phyloP scores from a whole-genome alignment of 1,140 invertebrate species.

The Holotrichia oblita region DNA sequence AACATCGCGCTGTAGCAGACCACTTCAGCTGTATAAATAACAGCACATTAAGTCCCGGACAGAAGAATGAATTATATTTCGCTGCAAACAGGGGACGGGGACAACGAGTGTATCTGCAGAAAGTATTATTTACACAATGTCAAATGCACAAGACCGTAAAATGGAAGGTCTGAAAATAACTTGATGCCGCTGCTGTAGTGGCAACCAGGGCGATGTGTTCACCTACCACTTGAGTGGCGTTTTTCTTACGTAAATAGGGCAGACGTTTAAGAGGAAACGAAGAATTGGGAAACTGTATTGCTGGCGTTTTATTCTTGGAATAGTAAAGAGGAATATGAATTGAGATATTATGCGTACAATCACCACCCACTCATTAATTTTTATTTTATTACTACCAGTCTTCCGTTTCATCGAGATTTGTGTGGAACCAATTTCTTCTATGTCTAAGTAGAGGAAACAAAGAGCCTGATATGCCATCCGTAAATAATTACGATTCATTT shows the following conservation, averaged over 20 bases:
- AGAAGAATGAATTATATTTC: slow-evolving; percentile 34
- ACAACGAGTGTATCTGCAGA: neutral
- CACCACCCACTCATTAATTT: too few relatives aligned
- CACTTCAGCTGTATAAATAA: slow-evolving; percentile 36
- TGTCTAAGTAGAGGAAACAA: too few relatives aligned
- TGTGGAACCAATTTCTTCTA: too few relatives aligned
- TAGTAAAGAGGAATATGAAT: too few relatives aligned
- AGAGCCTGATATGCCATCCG: too few relatives aligned
- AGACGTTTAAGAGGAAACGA: too few relatives aligned
- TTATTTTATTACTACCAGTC: too few relatives aligned
- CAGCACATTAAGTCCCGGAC: slow-evolving; percentile 27
- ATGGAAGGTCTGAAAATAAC: slow-evolving; percentile 29
- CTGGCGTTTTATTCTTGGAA: too few relatives aligned
- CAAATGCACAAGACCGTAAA: slow-evolving; percentile 24
- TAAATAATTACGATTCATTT: too few relatives aligned
- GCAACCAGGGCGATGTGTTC: neutral
- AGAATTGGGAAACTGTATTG: too few relatives aligned
- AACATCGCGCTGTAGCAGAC: neutral
- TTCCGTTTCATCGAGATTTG: too few relatives aligned
- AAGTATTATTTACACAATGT: slow-evolving; percentile 34
- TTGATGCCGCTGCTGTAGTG: neutral
- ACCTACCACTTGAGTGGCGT: neutral
- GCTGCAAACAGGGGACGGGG: neutral
- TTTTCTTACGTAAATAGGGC: slow-evolving; percentile 22
- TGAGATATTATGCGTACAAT: too few relatives aligned